Base-by-base conservation (phyloP, 2,797 vertebrate species). In the Champsocephalus gunnari region DNA sequence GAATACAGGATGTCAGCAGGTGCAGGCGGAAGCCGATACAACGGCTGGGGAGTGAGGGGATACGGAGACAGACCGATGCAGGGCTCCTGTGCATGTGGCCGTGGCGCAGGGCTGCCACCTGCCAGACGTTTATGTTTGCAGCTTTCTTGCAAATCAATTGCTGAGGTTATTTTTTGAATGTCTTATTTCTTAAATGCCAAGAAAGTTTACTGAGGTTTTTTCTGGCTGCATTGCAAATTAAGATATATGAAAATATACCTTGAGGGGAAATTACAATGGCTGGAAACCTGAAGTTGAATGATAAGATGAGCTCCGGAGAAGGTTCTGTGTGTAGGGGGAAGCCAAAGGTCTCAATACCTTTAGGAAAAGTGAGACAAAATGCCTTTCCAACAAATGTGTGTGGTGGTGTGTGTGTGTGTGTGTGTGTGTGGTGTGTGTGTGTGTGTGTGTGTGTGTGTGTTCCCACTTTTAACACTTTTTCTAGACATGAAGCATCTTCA, bases 291-390 rank as follows among this genome's bases (percentile, higher is more conserved):
- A 65, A 66, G 34, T 45, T 55, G 44, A 77, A 79, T 64, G 12
- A 28, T 48, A 24, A 55, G 61, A 66, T 9, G 38, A 78, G 59
- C 34, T 44, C 47, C 53, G 28, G 56, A 59, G 38, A 67, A 64
- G 55, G 7, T 67, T 64, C 48, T 60, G 63, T 41, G 38, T 61
- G 60, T 12, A 38, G 38, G 64, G 64, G 57, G 43, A 57, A 69
- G 55, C 60, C 53, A 38, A 44, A 53, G 3, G 2, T 60, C 65
- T 73, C 66, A 66, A 43, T 59, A 65, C 81, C 62, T 79, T 76
- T 51, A 6, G n/a, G 47, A 68, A 66, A 75, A 58, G 75, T 57
- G 34, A 80, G 71, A 73, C 82, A 78, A 34, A 80, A 58, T 67
- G 73, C 64, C 79, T 77, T 75, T 80, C 32, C 48, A 34, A 66